A percentile compares a stretch with the other conserved stretches of the same genome.
Conservation (phyloP, 2,888 invertebrate species). For the Mellilla xanthometata region DNA sequence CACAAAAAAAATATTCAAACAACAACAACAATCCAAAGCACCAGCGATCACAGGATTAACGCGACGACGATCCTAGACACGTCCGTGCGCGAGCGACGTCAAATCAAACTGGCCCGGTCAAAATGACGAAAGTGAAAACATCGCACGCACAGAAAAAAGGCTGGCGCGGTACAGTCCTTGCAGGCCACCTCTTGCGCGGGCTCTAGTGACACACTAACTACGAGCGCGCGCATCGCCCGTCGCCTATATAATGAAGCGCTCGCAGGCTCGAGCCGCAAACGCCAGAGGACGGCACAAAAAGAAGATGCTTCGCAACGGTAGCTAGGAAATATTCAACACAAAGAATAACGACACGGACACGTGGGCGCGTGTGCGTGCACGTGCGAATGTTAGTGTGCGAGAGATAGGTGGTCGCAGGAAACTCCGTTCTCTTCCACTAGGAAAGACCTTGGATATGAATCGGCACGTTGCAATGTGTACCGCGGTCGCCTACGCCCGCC, state of each 20-base stretch:
- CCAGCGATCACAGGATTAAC: constrained; percentile 76
- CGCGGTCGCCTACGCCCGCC: constrained; percentile 79
- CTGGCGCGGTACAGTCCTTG: constrained; percentile 78
- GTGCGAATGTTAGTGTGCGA: constrained; percentile 71
- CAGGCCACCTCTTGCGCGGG: constrained; percentile 78
- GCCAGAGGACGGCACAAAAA: constrained; percentile 74
- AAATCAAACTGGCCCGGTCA: constrained; percentile 81
- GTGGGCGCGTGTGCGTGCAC: constrained; percentile 76
- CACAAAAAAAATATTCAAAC: constrained; percentile 55
- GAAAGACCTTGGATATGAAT: constrained; percentile 83
- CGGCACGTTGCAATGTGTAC: constrained; percentile 81
- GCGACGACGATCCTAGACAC: constrained; percentile 75
- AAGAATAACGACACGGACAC: constrained; percentile 76
- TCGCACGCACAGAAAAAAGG: constrained; percentile 81
- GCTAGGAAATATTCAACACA: constrained; percentile 77
- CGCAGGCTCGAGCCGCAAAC: constrained; percentile 71
- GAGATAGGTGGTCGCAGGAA: constrained; percentile 82
- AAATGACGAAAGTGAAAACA: constrained; percentile 83
- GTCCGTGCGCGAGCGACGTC: constrained; percentile 81
- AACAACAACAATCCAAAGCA: constrained; percentile 75
- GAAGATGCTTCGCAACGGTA: constrained; percentile 77
- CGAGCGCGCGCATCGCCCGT: constrained; percentile 74
- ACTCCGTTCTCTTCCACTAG: constrained; percentile 84
- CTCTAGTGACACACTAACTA: constrained; percentile 81
- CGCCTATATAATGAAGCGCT: constrained; percentile 79